phyloP scores from a whole-genome alignment of 2,888 invertebrate species.

The Lasioglossum villosulum region DNA sequence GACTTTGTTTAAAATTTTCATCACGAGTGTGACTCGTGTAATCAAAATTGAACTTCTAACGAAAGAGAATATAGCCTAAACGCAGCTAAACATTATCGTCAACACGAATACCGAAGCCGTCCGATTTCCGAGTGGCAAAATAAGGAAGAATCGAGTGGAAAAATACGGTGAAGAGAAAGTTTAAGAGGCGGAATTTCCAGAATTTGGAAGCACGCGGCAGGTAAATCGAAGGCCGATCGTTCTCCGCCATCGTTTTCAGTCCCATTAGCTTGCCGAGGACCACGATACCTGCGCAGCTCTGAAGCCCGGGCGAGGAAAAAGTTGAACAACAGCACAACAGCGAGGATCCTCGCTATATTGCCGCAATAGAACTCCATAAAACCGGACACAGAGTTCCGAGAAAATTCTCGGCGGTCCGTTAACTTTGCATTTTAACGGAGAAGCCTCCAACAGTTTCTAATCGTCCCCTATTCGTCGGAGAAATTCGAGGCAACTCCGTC shows the following conservation, averaged over 20 bases:
- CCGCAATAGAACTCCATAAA: constrained; percentile 58
- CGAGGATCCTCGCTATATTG: constrained; percentile 50
- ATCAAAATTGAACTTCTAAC: neutral
- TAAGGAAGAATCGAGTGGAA: neutral
- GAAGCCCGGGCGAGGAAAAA: constrained; percentile 55
- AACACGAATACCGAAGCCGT: neutral
- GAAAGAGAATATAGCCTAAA: neutral
- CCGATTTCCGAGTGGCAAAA: neutral
- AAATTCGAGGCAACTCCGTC: neutral
- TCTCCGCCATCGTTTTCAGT: constrained; percentile 67
- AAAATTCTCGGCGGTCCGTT: constrained; percentile 40
- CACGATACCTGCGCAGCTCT: constrained; percentile 67
- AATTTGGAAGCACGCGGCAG: constrained; percentile 61
- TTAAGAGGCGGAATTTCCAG: constrained; percentile 14
- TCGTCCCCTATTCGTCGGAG: neutral
- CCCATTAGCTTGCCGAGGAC: constrained; percentile 68
- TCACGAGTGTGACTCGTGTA: no score
- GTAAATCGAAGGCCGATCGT: constrained; percentile 74
- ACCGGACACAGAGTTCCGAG: constrained; percentile 48
- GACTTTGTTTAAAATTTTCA: no score
- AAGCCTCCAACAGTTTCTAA: neutral
- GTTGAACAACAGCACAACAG: constrained; percentile 50
- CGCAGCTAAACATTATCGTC: neutral
- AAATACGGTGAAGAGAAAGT: neutral
- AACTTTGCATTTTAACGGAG: constrained; percentile 35